Evolutionary conservation across 2,113 vertebrate genomes (phyloP).

Genomic region (Dipodomys merriami): DNA sequence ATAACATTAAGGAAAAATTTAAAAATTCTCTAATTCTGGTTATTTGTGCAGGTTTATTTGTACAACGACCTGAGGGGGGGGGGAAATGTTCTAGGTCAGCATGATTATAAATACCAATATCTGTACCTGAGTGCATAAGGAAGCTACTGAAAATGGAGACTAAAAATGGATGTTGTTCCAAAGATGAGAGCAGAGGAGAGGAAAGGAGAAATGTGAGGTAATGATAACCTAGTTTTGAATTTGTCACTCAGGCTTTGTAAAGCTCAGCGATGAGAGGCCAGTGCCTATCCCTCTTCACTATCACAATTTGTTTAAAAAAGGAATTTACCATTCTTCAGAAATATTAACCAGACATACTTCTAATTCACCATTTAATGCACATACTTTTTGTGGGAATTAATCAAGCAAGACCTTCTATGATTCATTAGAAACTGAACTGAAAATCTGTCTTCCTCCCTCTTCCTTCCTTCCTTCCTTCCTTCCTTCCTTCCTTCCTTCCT

Average conservation of each 20-base stretch:
- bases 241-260: constrained; percentile 56
- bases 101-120: constrained; percentile 73
- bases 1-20: constrained; percentile 76
- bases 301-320: neutral
- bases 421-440: constrained; percentile 12
- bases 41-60: constrained; percentile 75
- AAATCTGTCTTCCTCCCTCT: neutral
- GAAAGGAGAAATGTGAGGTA: constrained; percentile 46
- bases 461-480: no score
- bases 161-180: constrained; percentile 73
- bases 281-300: constrained; percentile 8
- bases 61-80: constrained; percentile 62
- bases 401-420: neutral
- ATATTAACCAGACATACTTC: neutral
- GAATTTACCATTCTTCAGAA: neutral
- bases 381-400: neutral
- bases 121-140: constrained; percentile 69
- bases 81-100: constrained; percentile 70
- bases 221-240: constrained; percentile 60
- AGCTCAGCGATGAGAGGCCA: neutral
- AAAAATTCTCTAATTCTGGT: constrained; percentile 73
- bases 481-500: no score
- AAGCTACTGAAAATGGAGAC: constrained; percentile 62
- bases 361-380: neutral
- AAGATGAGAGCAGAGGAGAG: constrained; percentile 50